These are phyloP conservation scores for Chrysocyon brachyurus DNA, from an alignment of 2,797 vertebrate species.

Conservation along the genomic window DNA sequence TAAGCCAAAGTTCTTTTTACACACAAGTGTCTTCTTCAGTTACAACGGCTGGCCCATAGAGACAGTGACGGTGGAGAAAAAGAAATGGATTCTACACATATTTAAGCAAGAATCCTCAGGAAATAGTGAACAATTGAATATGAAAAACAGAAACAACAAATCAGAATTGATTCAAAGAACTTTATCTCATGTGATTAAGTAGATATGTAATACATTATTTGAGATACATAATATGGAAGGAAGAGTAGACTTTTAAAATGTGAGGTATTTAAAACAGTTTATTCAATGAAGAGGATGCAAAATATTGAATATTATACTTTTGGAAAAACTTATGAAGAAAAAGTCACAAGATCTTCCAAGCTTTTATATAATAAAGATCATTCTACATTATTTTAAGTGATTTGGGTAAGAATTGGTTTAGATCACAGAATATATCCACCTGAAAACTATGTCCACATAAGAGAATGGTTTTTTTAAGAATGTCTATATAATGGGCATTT, in stretches of 20 bases:
- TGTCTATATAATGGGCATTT: neutral
- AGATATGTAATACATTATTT: neutral
- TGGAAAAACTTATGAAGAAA: neutral
- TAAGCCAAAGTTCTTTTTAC: neutral
- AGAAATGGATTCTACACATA: neutral
- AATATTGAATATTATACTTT: neutral
- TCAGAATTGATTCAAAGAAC: neutral
- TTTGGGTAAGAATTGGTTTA: neutral
- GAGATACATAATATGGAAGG: neutral
- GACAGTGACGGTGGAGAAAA: neutral
- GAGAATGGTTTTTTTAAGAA: neutral
- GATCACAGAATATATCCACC: neutral
- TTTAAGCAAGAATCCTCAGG: neutral
- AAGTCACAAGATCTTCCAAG: neutral
- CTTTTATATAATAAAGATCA: neutral
- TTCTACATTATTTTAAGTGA: neutral
- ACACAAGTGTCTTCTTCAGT: neutral
- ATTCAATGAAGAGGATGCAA: neutral
- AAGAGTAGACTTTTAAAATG: neutral
- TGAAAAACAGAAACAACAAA: constrained; percentile 34
- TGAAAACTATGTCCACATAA: neutral
- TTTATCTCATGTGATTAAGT: neutral
- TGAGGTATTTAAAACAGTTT: neutral
- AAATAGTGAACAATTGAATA: neutral
- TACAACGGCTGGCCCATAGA: neutral